Conservation (phyloP, 1,140 invertebrate species). For the Philaenus spumarius region DNA sequence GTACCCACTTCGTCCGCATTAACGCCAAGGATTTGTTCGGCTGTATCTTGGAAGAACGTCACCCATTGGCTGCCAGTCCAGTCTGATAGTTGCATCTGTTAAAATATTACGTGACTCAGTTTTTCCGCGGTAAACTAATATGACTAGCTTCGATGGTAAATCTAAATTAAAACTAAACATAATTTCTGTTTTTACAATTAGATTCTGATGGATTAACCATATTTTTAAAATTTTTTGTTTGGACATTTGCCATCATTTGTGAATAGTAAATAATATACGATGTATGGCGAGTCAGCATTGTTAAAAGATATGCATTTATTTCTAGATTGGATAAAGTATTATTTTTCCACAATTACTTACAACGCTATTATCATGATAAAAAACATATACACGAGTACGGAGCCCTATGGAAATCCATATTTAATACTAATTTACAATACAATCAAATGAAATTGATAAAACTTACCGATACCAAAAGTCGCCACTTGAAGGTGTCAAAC, state of each 20-base stretch:
- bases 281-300: too few relatives aligned
- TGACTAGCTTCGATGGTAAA: too few relatives aligned
- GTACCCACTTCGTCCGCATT: slow-evolving; percentile 71
- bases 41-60: slow-evolving; percentile 83
- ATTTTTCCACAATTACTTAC: neutral
- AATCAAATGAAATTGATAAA: neutral
- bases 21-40: slow-evolving; percentile 70
- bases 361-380: neutral
- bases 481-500: slow-evolving; percentile 78
- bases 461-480: slow-evolving; percentile 73
- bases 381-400: neutral
- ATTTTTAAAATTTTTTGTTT: too few relatives aligned
- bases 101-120: neutral
- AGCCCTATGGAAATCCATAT: neutral
- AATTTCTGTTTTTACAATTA: too few relatives aligned
- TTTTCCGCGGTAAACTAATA: neutral
- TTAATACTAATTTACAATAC: neutral
- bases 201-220: too few relatives aligned
- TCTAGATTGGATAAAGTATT: neutral
- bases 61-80: slow-evolving; percentile 74
- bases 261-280: too few relatives aligned
- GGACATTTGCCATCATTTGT: too few relatives aligned
- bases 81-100: slow-evolving; percentile 49
- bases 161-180: too few relatives aligned
- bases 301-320: too few relatives aligned